Base-by-base conservation (phyloP, 2,113 vertebrate genomes). In the Brachyhypopomus gauderio region DNA sequence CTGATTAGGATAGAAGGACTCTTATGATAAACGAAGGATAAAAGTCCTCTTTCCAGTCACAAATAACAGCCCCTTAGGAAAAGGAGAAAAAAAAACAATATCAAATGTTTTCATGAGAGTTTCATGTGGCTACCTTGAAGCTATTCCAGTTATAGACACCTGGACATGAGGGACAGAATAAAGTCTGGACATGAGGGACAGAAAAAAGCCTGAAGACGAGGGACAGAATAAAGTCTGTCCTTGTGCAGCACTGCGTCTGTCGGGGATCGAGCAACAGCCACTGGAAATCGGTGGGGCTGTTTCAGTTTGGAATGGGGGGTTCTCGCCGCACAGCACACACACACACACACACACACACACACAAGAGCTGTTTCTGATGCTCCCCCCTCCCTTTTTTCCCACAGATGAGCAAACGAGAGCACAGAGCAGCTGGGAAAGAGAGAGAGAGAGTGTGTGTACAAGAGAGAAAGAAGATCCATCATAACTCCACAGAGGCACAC, bases 371-470 rank as follows among this genome's bases (percentile, higher is more conserved):
- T 91, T 73, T 85, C 80, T 80, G 70, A 88, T 80, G 59, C 19
- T 73, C 90, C 89, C 83, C 90, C 89, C 78, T 87, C 76, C 81
- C 79, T 85, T 74, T 86, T 90, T 86, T 88, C 79, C 78, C 82
- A 82, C 90, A 91, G 89, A 91, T 91, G 90, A 89, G 86, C 80
- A 60, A 71, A 52, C 7, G 27, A 72, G 77, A 71, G 72, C 41
- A 41, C 74, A 36, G 56, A 67, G 70, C 77, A 80, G 73, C 78
- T 78, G 63, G 83, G 72, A 72, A 81, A 60, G 34, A 71, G 41
- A 59, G 70, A 66, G 81, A 77, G 81, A 41, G 77, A 22, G 67
- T n/a, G n/a, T n/a, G n/a, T n/a, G n/a, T n/a, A n/a, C n/a, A n/a
- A 69, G 78, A 63, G 59, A 77, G 78, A 14, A 79, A 78, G 60